Evolutionary conservation across 2,888 invertebrate species (phyloP).

Genomic region (Sarcophaga subvicina): DNA sequence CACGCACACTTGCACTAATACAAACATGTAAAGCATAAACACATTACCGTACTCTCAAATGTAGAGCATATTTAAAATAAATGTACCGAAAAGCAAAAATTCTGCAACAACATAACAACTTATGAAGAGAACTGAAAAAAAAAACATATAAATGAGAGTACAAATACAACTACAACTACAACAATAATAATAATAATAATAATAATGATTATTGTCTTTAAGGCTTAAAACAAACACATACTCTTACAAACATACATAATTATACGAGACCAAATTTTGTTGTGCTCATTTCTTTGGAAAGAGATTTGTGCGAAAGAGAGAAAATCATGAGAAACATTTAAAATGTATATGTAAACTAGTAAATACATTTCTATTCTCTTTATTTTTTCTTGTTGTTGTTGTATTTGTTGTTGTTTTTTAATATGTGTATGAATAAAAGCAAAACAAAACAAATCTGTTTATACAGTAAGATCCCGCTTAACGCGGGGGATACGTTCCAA

Average conservation of each 20-base stretch:
- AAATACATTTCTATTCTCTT: not conserved
- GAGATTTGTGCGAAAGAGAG: not conserved
- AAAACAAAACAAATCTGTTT: not conserved
- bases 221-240: slow-evolving; percentile 20
- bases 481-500: no score
- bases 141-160: slow-evolving; percentile 3
- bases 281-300: not conserved
- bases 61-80: slow-evolving; percentile 50
- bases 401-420: not conserved
- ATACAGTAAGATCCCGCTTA: no score
- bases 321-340: slow-evolving; percentile 6
- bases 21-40: no score
- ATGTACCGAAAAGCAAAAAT: slow-evolving; percentile 36
- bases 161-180: slow-evolving; percentile 3
- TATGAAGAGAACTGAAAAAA: not conserved
- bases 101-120: no score
- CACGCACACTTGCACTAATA: no score
- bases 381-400: not conserved
- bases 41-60: slow-evolving; percentile 17
- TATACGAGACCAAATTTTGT: not conserved
- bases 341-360: slow-evolving; percentile 24
- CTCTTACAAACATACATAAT: slow-evolving; percentile 4
- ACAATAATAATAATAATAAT: slow-evolving; percentile 21
- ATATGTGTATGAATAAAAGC: slow-evolving; percentile 1
- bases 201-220: slow-evolving; percentile 39